These are phyloP conservation scores for Selene dorsalis DNA, from an alignment of 2,797 vertebrate genomes.

Conservation along the genomic window DNA sequence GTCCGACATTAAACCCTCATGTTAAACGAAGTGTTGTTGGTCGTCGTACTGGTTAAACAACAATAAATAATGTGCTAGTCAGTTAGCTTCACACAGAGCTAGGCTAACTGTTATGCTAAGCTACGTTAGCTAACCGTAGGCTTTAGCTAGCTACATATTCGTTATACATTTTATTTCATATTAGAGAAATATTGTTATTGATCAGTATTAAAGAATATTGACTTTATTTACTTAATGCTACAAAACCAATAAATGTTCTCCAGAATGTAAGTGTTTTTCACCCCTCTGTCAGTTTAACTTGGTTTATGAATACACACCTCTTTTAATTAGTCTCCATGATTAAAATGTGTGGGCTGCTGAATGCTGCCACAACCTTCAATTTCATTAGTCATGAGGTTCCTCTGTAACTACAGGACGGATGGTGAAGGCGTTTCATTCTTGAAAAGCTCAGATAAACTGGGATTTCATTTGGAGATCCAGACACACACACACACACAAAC, in stretches of 20 bases:
- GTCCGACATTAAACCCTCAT: not conserved
- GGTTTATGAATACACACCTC: slow-evolving; percentile 24
- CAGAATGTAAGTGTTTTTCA: slow-evolving; percentile 5
- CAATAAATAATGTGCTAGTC: not conserved
- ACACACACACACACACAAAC: not conserved
- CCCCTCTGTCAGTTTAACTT: not conserved
- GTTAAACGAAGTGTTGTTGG: not conserved
- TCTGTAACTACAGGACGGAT: not conserved
- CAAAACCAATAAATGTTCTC: slow-evolving; percentile 24
- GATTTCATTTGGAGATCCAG: slow-evolving; percentile 35
- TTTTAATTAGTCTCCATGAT: slow-evolving; percentile 43
- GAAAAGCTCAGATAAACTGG: slow-evolving; percentile 36
- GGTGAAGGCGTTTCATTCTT: slow-evolving; percentile 10
- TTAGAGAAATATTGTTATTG: slow-evolving; percentile 7
- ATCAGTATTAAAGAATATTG: not conserved
- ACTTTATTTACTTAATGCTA: not conserved
- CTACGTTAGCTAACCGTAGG: not conserved
- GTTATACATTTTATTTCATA: not conserved
- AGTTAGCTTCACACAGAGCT: too few relatives aligned
- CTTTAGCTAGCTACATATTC: not conserved
- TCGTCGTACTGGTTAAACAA: not conserved
- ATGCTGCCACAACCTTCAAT: not conserved
- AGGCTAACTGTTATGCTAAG: not conserved
- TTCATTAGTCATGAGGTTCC: slow-evolving; percentile 13
- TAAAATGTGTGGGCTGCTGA: slow-evolving; percentile 8